These are phyloP conservation scores for Todiramphus saurophagus DNA, from an alignment of 2,113 vertebrate genomes.

Conservation along the genomic window DNA sequence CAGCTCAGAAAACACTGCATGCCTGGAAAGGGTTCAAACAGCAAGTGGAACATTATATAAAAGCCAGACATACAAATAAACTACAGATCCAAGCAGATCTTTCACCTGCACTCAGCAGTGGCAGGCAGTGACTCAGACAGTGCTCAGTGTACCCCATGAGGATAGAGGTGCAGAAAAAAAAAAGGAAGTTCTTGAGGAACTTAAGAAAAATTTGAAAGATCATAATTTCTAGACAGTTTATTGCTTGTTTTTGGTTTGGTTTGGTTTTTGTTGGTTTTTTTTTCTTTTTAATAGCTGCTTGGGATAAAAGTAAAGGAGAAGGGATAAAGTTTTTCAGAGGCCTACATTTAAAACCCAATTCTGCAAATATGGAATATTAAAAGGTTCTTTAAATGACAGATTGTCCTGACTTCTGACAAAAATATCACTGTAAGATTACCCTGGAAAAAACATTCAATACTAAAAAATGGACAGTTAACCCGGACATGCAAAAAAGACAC, in stretches of 20 bases:
- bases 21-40: not conserved
- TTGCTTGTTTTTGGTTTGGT: too few species aligned
- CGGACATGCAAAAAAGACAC: not conserved
- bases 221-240: not conserved
- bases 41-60: not conserved
- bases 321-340: not conserved
- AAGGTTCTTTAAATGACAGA: not conserved
- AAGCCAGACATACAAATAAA: not conserved
- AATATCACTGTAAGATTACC: not conserved
- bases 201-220: not conserved
- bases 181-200: not conserved
- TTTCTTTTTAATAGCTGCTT: not conserved
- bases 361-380: not conserved
- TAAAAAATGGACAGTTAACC: not conserved
- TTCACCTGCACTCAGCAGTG: not conserved
- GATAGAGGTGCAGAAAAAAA: not conserved
- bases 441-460: not conserved
- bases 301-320: not conserved
- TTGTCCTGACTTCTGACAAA: not conserved
- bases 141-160: not conserved
- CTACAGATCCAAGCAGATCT: not conserved
- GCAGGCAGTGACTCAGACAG: not conserved
- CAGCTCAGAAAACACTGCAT: not conserved
- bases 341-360: not conserved
- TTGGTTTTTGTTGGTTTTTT: too few species aligned